Evolutionary conservation across 2,797 vertebrate genomes (phyloP).

Genomic region (Erpetoichthys calabaricus): DNA sequence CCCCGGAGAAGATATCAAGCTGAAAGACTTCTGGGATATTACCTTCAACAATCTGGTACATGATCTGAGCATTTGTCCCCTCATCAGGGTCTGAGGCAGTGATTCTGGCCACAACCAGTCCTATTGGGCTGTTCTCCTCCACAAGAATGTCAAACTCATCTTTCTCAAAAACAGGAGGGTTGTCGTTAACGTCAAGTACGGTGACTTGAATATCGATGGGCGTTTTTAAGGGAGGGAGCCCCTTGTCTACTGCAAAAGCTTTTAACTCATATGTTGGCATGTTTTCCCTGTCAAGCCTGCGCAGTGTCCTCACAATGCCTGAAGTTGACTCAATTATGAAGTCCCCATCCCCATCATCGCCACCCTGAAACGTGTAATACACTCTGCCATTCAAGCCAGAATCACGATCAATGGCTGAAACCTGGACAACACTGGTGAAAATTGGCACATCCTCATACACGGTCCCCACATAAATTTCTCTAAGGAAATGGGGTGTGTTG

Average conservation of each 20-base stretch:
- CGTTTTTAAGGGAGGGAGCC: constrained; percentile 65
- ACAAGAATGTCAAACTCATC: constrained; percentile 90
- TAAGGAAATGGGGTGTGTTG: constrained; percentile 78
- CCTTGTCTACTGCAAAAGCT: constrained; percentile 81
- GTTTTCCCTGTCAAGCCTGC: constrained; percentile 83
- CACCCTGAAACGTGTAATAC: constrained; percentile 89
- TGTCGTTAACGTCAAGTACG: constrained; percentile 86
- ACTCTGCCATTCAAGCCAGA: constrained; percentile 80
- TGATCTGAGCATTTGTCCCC: constrained; percentile 90
- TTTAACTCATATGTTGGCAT: constrained; percentile 65
- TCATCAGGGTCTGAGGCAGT: constrained; percentile 84
- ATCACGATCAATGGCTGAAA: constrained; percentile 82
- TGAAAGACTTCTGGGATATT: constrained; percentile 95
- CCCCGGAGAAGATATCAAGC: constrained; percentile 89
- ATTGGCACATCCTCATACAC: constrained; percentile 80
- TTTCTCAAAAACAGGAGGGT: constrained; percentile 79
- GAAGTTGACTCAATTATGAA: constrained; percentile 93
- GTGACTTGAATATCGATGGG: constrained; percentile 70
- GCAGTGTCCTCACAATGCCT: constrained; percentile 74
- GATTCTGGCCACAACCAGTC: constrained; percentile 74
- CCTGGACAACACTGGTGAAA: constrained; percentile 85
- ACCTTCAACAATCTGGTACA: constrained; percentile 96
- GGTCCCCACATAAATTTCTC: constrained; percentile 71
- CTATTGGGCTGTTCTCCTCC: constrained; percentile 90
- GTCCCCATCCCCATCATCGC: constrained; percentile 82